A percentile compares a stretch with the other conserved stretches of the same genome.
Conservation (phyloP, 2,113 vertebrate species). For the Vanacampus margaritifer region DNA sequence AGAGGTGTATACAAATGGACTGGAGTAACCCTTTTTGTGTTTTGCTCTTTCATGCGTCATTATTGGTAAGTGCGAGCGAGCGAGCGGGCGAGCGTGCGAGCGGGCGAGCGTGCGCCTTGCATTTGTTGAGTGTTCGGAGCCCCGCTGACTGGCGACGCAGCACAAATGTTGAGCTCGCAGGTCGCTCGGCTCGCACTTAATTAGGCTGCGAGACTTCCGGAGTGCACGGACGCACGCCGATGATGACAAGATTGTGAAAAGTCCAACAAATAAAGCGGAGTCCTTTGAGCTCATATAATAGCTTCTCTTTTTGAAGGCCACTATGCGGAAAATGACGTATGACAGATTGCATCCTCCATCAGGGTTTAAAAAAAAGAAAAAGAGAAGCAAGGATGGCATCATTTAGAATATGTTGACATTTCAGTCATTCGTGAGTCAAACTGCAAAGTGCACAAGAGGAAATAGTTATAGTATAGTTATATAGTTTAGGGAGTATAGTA, state of each 20-base stretch:
- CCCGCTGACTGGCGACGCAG: background rate
- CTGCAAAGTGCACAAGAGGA: background rate
- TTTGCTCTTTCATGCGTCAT: too few species aligned
- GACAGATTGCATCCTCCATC: background rate
- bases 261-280: slow-evolving; percentile 4
- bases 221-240: background rate
- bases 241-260: background rate
- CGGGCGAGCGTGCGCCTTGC: background rate
- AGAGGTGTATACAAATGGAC: too few species aligned
- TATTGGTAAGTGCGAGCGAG: background rate
- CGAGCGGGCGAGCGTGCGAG: too few species aligned
- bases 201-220: background rate
- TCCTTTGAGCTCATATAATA: slow-evolving; percentile 11
- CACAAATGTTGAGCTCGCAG: background rate
- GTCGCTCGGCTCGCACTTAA: slow-evolving; percentile 13
- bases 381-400: background rate
- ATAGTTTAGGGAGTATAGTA: too few species aligned
- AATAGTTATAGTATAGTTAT: too few species aligned
- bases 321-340: slow-evolving; percentile 6
- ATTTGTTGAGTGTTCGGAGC: background rate
- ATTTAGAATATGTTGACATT: background rate
- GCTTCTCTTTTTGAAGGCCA: slow-evolving; percentile 26
- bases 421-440: background rate
- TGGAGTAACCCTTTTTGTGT: too few species aligned
- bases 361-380: background rate